phyloP scores from a whole-genome alignment of 2,888 invertebrate species.

The Andrena hattorfiana region DNA sequence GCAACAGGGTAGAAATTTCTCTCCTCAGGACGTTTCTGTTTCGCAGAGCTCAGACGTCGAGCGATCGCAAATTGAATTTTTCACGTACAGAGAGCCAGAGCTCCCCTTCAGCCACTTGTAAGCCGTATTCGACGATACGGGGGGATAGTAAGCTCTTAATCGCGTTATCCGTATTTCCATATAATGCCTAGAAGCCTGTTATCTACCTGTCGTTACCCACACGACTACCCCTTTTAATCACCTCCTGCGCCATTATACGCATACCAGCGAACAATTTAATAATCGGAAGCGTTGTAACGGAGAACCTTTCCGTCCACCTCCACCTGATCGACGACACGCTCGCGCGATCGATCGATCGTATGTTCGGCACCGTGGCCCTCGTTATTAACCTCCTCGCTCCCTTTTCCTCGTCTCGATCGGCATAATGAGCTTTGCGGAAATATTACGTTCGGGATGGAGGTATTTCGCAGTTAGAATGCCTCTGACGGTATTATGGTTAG shows the following conservation, averaged over 20 bases:
- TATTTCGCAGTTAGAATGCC: not conserved
- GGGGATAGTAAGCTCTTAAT: constrained; percentile 72
- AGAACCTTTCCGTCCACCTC: constrained; percentile 25
- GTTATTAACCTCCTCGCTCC: constrained; percentile 2
- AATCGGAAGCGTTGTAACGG: constrained; percentile 43
- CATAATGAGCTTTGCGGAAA: constrained; percentile 24
- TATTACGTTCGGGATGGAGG: not conserved
- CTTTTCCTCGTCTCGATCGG: not conserved
- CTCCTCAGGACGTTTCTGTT: not conserved
- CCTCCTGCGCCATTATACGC: constrained; percentile 18
- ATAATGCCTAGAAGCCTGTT: constrained; percentile 72
- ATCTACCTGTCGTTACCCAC: constrained; percentile 67
- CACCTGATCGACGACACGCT: constrained; percentile 22
- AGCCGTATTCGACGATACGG: constrained; percentile 59
- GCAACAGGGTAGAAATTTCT: not conserved
- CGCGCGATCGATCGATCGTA: constrained; percentile 11
- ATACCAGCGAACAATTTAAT: constrained; percentile 47
- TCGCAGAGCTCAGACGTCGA: not conserved
- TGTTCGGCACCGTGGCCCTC: not conserved
- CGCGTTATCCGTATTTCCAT: constrained; percentile 77
- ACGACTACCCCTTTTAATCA: constrained; percentile 62
- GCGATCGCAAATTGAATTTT: constrained; percentile 51
- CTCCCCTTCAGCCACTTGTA: constrained; percentile 37
- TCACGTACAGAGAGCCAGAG: constrained; percentile 13
- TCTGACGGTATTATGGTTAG: not conserved